Evolutionary conservation across 2,797 vertebrate genomes (phyloP).

Genomic region (Rhinophrynus dorsalis): DNA sequence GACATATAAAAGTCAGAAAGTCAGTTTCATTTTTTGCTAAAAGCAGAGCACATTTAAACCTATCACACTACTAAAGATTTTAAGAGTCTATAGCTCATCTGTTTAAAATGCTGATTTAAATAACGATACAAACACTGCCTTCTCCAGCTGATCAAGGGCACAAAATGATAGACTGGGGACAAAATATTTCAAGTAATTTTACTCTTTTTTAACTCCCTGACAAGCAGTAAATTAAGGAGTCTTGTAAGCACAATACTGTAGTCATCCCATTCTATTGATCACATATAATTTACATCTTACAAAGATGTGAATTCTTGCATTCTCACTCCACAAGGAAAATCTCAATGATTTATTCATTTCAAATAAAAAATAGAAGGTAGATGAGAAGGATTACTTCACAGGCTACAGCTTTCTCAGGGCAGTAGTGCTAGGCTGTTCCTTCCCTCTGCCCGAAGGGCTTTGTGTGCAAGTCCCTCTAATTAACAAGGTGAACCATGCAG

Average conservation of each 20-base stretch:
- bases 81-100: slow-evolving; percentile 62
- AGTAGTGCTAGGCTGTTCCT: slow-evolving; percentile 85
- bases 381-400: slow-evolving; percentile 98
- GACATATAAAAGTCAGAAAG: slow-evolving; percentile 5
- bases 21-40: neutral
- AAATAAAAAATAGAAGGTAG: slow-evolving; percentile 97
- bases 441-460: slow-evolving; percentile 79
- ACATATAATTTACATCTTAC: slow-evolving; percentile 93
- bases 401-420: slow-evolving; percentile 87
- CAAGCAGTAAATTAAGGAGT: slow-evolving; percentile 74
- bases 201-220: slow-evolving; percentile 55
- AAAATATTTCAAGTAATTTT: slow-evolving; percentile 62
- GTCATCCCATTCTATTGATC: slow-evolving; percentile 91
- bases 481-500: slow-evolving; percentile 99
- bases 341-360: slow-evolving; percentile 99
- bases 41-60: slow-evolving; percentile 2
- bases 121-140: slow-evolving; percentile 37
- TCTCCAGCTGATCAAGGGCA: slow-evolving; percentile 61
- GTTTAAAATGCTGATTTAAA: slow-evolving; percentile 54
- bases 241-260: slow-evolving; percentile 78
- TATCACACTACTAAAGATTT: slow-evolving; percentile 49
- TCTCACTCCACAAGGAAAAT: slow-evolving; percentile 89
- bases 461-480: slow-evolving; percentile 98
- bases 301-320: slow-evolving; percentile 92
- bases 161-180: slow-evolving; percentile 54